A percentile compares a stretch with the other conserved stretches of the same genome.
Evolutionary conservation across 2,888 invertebrate genomes (phyloP).

Genomic region (Therioaphis trifolii): DNA sequence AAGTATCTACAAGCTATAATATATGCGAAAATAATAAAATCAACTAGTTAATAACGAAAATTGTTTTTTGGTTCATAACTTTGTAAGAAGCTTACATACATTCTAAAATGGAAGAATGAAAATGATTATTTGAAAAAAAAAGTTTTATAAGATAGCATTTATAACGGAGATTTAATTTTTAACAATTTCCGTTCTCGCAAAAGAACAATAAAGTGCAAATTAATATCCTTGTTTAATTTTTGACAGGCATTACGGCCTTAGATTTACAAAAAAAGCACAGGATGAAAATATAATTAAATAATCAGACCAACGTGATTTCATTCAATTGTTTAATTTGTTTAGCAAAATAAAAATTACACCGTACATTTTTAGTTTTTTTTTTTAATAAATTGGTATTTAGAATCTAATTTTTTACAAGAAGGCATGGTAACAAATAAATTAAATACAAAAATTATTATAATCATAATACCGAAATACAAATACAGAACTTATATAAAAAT

Average conservation of each 20-base stretch:
- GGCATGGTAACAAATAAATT: background rate
- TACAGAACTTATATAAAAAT: no score
- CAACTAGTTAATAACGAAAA: no score
- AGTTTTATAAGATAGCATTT: background rate
- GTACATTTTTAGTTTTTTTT: conserved; percentile 5
- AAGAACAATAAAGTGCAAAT: conserved; percentile 38
- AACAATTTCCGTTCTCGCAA: conserved; percentile 32
- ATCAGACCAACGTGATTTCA: background rate
- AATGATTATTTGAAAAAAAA: background rate
- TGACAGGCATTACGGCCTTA: background rate
- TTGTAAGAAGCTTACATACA: background rate
- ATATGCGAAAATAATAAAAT: no score
- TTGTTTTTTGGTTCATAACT: background rate
- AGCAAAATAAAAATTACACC: background rate
- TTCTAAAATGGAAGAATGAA: conserved; percentile 2
- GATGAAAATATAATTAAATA: conserved; percentile 33
- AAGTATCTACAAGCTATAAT: no score
- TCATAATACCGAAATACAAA: background rate
- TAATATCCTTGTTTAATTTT: conserved; percentile 20
- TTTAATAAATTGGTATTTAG: conserved; percentile 8
- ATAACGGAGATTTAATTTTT: conserved; percentile 45
- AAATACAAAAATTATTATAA: background rate
- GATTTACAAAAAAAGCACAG: background rate
- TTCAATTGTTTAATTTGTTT: background rate
- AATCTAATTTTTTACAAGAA: background rate